These are phyloP conservation scores for Spatulosminthurus flaviceps DNA, from an alignment of 2,888 invertebrate genomes.

Conservation along the genomic window DNA sequence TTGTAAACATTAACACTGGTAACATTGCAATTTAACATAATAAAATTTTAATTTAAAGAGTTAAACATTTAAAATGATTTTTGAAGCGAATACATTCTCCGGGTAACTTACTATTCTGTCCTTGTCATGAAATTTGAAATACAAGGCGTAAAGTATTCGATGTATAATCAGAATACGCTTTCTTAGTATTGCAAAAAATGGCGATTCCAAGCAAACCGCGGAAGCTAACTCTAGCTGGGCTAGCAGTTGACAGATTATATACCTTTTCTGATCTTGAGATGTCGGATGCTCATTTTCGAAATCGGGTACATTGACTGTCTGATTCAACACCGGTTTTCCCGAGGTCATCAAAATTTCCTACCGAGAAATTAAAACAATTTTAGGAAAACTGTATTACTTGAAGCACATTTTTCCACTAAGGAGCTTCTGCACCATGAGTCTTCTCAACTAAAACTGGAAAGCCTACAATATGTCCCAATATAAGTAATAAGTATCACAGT, in stretches of 20 bases:
- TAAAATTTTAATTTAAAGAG: too few relatives aligned
- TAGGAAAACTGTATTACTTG: too few relatives aligned
- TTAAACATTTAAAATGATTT: too few relatives aligned
- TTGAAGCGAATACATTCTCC: too few relatives aligned
- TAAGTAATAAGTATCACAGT: too few relatives aligned
- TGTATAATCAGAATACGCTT: constrained; percentile 71
- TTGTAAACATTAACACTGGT: neutral
- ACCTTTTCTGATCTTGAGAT: constrained; percentile 69
- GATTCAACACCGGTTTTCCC: constrained; percentile 56
- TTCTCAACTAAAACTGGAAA: too few relatives aligned
- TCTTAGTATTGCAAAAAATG: constrained; percentile 71
- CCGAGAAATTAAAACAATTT: neutral
- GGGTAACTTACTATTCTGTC: constrained; percentile 38
- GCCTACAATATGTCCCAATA: too few relatives aligned
- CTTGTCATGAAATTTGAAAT: constrained; percentile 69
- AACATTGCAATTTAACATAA: too few relatives aligned
- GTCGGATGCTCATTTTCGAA: constrained; percentile 70
- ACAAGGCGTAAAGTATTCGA: constrained; percentile 71
- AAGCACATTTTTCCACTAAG: too few relatives aligned
- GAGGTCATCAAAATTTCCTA: constrained; percentile 61
- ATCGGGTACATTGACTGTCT: constrained; percentile 66
- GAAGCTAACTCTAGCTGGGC: constrained; percentile 71
- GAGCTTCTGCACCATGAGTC: too few relatives aligned
- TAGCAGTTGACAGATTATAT: constrained; percentile 69
- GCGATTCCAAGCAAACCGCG: constrained; percentile 70